Conservation (phyloP, 2,888 invertebrate species). For the Latheticus oryzae region DNA sequence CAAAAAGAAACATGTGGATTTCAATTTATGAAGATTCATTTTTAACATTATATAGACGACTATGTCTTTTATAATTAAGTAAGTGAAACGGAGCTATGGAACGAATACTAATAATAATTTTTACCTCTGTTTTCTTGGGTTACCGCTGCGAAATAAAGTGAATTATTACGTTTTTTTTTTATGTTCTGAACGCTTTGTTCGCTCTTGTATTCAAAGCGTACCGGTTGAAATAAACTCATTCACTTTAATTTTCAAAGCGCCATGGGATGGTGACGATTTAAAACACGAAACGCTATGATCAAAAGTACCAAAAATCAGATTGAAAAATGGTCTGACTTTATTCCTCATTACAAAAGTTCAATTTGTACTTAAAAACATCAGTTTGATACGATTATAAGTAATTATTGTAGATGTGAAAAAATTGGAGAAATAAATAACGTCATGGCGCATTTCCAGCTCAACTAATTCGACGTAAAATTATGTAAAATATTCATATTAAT, state of each 20-base stretch:
- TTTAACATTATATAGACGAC: too few relatives aligned
- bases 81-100: conserved; percentile 14
- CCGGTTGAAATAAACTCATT: conserved; percentile 14
- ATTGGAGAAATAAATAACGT: conserved; percentile 3
- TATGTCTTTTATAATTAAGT: conserved; percentile 9
- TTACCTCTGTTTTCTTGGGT: conserved; percentile 11
- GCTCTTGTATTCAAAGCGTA: conserved; percentile 6
- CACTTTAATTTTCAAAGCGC: too few relatives aligned
- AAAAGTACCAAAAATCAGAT: too few relatives aligned
- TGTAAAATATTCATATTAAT: conserved; percentile 27
- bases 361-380: too few relatives aligned
- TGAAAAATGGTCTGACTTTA: too few relatives aligned
- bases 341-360: too few relatives aligned
- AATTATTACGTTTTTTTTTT: conserved; percentile 16
- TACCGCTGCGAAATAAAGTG: conserved; percentile 9
- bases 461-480: conserved; percentile 6
- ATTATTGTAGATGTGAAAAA: too few relatives aligned
- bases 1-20: conserved; percentile 11
- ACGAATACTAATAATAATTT: conserved; percentile 26
- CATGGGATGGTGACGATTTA: too few relatives aligned
- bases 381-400: too few relatives aligned
- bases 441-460: conserved; percentile 5
- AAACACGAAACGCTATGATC: too few relatives aligned
- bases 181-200: conserved; percentile 11
- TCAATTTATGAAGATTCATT: conserved; percentile 10